A percentile compares a stretch with the other conserved stretches of the same genome.
phyloP scores from a whole-genome alignment of 2,797 vertebrate species.

The Xiphophorus birchmanni region DNA sequence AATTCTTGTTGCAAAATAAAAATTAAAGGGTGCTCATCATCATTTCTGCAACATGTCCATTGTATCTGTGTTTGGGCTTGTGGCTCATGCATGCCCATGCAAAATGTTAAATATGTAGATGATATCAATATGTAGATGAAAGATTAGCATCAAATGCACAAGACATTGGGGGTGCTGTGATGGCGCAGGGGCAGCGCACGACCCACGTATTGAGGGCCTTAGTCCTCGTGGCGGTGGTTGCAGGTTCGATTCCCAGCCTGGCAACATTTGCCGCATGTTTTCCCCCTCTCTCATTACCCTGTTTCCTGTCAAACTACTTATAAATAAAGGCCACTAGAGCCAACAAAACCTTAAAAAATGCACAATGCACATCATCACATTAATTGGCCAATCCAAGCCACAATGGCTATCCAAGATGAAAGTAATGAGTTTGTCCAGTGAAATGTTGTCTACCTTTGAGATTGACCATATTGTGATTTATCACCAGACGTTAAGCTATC shows the following conservation, averaged over 20 bases:
- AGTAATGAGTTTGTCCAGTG: not conserved
- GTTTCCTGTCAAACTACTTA: too few relatives aligned
- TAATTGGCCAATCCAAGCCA: not conserved
- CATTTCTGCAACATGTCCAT: not conserved
- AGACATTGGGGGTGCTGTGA: not conserved
- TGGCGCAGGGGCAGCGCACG: too few relatives aligned
- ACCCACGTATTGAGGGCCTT: too few relatives aligned
- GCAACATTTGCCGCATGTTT: too few relatives aligned
- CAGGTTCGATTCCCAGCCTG: too few relatives aligned
- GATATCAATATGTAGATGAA: not conserved
- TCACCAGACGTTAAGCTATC: not conserved
- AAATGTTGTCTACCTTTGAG: not conserved
- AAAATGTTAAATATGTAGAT: too few relatives aligned
- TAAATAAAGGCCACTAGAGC: too few relatives aligned
- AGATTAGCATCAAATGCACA: not conserved
- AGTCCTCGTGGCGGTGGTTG: too few relatives aligned
- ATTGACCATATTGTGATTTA: not conserved
- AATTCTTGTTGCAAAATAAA: not conserved
- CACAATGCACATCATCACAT: too few relatives aligned
- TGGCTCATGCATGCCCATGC: not conserved
- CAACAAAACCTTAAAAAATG: too few relatives aligned
- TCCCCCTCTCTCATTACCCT: too few relatives aligned
- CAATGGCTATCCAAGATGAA: not conserved
- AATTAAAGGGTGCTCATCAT: not conserved
- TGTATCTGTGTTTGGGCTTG: not conserved